Percentiles rank a stretch among this genome's conserved stretches.
These are phyloP conservation scores for Accipiter cooperii DNA, from an alignment of 2,113 vertebrate genomes.

Conservation along the genomic window DNA sequence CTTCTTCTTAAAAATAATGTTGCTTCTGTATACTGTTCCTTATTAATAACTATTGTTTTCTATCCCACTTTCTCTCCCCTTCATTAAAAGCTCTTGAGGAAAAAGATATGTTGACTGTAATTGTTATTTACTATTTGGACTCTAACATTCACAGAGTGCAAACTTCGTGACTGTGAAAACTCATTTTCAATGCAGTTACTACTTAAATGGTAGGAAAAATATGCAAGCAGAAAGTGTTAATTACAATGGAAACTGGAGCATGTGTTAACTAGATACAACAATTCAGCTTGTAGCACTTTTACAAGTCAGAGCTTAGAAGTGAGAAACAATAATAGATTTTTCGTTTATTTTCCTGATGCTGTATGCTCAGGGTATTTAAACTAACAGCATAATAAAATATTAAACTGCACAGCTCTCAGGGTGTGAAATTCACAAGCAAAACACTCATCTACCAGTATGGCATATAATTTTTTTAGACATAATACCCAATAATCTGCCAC, in stretches of 20 bases:
- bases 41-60: neutral
- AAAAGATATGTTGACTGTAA: neutral
- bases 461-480: slow-evolving; percentile 55
- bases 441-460: slow-evolving; percentile 14
- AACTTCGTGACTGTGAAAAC: neutral
- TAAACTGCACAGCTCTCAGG: slow-evolving; percentile 30
- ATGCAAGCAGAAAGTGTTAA: slow-evolving; percentile 31
- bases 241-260: slow-evolving; percentile 35
- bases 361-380: slow-evolving; percentile 36
- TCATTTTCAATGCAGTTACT: neutral
- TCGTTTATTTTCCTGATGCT: slow-evolving; percentile 48
- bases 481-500: slow-evolving; percentile 55
- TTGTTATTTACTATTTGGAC: neutral
- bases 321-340: slow-evolving; percentile 45
- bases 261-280: slow-evolving; percentile 48
- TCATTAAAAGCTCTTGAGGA: neutral
- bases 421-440: slow-evolving; percentile 56
- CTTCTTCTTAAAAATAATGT: neutral
- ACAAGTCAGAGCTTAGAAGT: slow-evolving; percentile 23
- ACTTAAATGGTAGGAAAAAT: neutral
- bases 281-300: slow-evolving; percentile 40
- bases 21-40: neutral
- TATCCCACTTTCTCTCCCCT: neutral
- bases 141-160: neutral
- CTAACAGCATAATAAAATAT: slow-evolving; percentile 53